Conservation (phyloP, 2,888 invertebrate species). For the Nomada hirtipes region DNA sequence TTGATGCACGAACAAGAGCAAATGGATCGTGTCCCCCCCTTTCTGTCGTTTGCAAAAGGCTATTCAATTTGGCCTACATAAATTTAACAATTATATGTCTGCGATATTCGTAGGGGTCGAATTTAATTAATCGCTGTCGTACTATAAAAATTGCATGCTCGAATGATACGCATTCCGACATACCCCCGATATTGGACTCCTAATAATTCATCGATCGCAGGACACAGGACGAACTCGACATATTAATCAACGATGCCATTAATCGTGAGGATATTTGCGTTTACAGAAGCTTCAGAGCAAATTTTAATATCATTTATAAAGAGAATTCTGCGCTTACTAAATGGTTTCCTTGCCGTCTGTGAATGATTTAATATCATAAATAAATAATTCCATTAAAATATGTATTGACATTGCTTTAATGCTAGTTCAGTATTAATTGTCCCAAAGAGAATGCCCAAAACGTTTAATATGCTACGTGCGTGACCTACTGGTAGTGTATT, state of each 20-base stretch:
- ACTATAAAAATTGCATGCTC: constrained; percentile 22
- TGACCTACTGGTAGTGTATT: constrained; percentile 10
- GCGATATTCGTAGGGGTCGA: neutral
- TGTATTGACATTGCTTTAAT: neutral
- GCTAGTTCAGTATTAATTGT: constrained; percentile 15
- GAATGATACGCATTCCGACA: neutral
- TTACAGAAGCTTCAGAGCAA: neutral
- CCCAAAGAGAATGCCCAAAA: constrained; percentile 1
- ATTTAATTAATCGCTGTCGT: constrained; percentile 4
- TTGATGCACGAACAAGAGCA: neutral
- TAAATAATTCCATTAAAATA: neutral
- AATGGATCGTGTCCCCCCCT: no score
- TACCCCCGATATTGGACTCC: constrained; percentile 1
- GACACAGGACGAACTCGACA: neutral
- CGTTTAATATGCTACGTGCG: constrained; percentile 4
- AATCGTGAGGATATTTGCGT: neutral
- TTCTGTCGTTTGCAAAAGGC: neutral
- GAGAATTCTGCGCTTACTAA: neutral
- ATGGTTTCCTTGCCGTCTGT: neutral
- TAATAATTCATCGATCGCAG: constrained; percentile 6
- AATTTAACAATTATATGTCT: neutral
- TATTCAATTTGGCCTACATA: neutral
- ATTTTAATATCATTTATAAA: constrained; percentile 14
- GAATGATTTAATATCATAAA: neutral
- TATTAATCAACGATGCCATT: constrained; percentile 16